Evolutionary conservation across 64 coral and sea anemone species (phyloP).

Genomic region (Pocillopora damicornis): DNA sequence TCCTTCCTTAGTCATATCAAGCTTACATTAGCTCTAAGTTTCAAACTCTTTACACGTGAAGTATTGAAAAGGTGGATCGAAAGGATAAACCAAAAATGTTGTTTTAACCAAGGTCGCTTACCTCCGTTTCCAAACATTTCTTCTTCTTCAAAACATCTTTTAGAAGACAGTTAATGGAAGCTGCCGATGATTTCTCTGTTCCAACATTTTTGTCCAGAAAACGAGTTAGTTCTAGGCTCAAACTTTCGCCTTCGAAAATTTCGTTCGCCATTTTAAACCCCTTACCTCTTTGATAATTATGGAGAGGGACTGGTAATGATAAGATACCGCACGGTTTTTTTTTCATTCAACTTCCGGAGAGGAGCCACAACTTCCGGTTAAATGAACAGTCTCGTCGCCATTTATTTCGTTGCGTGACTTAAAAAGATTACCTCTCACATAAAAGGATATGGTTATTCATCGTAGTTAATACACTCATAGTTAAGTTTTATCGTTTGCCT

Average conservation of each 20-base stretch:
- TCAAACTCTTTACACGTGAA: not conserved
- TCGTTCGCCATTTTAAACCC: slow-evolving; percentile 54
- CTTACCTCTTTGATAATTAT: not conserved
- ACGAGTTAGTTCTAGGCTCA: slow-evolving; percentile 26
- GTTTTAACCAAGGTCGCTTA: slow-evolving; percentile 14
- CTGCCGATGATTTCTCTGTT: slow-evolving; percentile 18
- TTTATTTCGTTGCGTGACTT: no score
- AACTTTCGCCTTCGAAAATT: not conserved
- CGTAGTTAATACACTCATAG: no score
- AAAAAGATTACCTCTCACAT: no score
- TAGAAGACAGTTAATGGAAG: slow-evolving; percentile 29
- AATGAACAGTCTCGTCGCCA: not conserved
- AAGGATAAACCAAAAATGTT: not conserved
- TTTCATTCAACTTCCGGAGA: not conserved
- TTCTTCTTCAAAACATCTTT: slow-evolving; percentile 38
- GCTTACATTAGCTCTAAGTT: not conserved
- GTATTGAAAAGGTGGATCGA: not conserved
- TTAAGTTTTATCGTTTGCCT: no score
- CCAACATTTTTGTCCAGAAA: slow-evolving; percentile 49
- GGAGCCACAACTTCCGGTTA: not conserved
- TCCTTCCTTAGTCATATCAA: not conserved
- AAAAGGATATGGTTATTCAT: no score
- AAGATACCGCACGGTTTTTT: not conserved
- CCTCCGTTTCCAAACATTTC: slow-evolving; percentile 32
- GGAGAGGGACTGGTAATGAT: slow-evolving; percentile 1